Evolutionary conservation across 2,797 vertebrate genomes (phyloP).

Genomic region (Enteromius radiatus): DNA sequence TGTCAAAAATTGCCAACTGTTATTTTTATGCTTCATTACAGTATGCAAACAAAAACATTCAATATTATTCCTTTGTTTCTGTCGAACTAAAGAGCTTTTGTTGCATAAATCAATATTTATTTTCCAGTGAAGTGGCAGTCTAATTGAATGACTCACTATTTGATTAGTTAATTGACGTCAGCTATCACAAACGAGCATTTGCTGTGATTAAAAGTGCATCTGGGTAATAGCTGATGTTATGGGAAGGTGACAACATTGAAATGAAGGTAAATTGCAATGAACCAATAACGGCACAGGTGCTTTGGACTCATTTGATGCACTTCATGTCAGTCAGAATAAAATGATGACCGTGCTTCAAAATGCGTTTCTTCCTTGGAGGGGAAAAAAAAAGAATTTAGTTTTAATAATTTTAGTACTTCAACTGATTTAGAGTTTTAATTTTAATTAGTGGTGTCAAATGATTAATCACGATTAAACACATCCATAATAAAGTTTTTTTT

Average conservation of each 20-base stretch:
- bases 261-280: conserved; percentile 5
- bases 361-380: too few species aligned
- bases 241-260: not conserved
- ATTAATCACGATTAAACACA: too few species aligned
- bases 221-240: conserved; percentile 22
- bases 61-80: conserved; percentile 24
- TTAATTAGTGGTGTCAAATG: too few species aligned
- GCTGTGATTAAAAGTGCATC: conserved; percentile 47
- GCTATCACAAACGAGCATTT: conserved; percentile 33
- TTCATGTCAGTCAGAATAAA: conserved; percentile 17
- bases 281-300: conserved; percentile 8
- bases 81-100: conserved; percentile 21
- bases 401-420: too few species aligned
- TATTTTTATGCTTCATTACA: conserved; percentile 27
- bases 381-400: too few species aligned
- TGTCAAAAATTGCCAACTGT: conserved; percentile 15
- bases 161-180: conserved; percentile 37
- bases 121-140: conserved; percentile 12
- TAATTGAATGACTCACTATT: conserved; percentile 38
- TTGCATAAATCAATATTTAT: conserved; percentile 39
- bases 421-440: too few species aligned
- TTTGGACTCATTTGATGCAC: conserved; percentile 2
- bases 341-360: not conserved
- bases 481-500: too few species aligned
- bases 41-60: conserved; percentile 22